Base-by-base conservation (phyloP, 2,888 invertebrate genomes). In the Merodon equestris region DNA sequence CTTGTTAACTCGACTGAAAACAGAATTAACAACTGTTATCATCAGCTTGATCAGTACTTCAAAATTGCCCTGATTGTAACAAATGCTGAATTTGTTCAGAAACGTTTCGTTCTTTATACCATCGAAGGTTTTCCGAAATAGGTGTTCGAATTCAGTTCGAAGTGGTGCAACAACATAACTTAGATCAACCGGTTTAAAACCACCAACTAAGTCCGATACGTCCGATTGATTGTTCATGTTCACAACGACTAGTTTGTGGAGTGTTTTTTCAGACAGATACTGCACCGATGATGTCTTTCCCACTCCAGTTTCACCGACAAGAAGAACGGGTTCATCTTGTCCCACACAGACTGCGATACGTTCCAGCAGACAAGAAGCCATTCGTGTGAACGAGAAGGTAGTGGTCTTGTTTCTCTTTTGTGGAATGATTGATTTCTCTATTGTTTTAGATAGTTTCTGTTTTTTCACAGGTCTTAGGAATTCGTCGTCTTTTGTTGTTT, bases 181-280 rank as follows among this genome's bases (percentile, higher is more conserved):
- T 10, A 98, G 88, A 87, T 98, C 97, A 0, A 98, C 96, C 0
- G 99, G 99, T 88, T 98, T 99, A 86, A 96, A 96, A 81, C 99
- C 99, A 67, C 99, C 99, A 0, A 99, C 91, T 42, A 99, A 91
- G 90, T 99, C 99, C 0, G 97, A 94, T 9, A 96, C 96, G 89
- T 99, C 99, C 50, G 97, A 98, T 86, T 99, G 99, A 86, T 99
- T 98, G 86, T 98, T 99, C 96, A 99, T 96, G 87, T 99, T 99
- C 18, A 99, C 95, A 0, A 99, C 98, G 34, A 95, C 91, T 34
- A 99, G 90, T 85, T 94, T 95, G 83, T 96, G 94, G 0, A 96
- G 94, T 0, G 96, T 93, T 82, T 94, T 93, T 75, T 93, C 91
- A 0, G 98, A 96, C 63, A 99, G 90, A 88, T 95, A 97, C 87